phyloP scores from a whole-genome alignment of 2,797 vertebrate genomes.

The Dallia pectoralis region DNA sequence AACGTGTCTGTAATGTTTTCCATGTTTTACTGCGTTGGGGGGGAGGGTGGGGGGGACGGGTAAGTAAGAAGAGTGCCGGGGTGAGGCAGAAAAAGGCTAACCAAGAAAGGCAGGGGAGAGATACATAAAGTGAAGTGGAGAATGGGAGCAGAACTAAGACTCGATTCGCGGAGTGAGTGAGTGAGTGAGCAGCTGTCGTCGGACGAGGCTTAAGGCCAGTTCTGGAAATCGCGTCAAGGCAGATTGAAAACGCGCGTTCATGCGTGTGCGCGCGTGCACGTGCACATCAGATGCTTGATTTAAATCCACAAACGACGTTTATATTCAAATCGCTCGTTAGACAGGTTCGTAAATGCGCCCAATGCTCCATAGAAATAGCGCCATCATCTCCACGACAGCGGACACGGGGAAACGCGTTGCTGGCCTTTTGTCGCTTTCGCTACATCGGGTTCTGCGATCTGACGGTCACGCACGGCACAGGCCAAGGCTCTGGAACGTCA shows the following conservation, averaged over 20 bases:
- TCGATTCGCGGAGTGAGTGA: conserved; percentile 14
- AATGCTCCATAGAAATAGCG: too few relatives aligned
- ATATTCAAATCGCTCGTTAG: too few relatives aligned
- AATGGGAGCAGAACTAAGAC: conserved; percentile 32
- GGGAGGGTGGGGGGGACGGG: conserved; percentile 18
- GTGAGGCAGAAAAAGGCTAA: neutral
- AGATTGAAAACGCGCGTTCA: conserved; percentile 47
- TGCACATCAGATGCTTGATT: neutral
- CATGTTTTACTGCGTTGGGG: conserved; percentile 9
- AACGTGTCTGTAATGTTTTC: neutral
- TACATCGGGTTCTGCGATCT: too few relatives aligned
- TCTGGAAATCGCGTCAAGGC: conserved; percentile 60
- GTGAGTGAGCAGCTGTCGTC: conserved; percentile 60
- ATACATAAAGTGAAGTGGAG: conserved; percentile 55
- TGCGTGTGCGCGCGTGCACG: too few relatives aligned
- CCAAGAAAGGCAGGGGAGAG: conserved; percentile 46
- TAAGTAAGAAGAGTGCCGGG: conserved; percentile 14
- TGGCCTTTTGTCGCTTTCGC: too few relatives aligned
- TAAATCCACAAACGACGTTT: neutral
- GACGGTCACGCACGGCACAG: too few relatives aligned
- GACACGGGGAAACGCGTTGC: too few relatives aligned
- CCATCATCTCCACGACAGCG: too few relatives aligned
- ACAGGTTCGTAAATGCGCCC: too few relatives aligned
- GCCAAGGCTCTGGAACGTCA: too few relatives aligned
- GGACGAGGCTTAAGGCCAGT: conserved; percentile 57